Base-by-base conservation (phyloP, 2,888 invertebrate species). In the Limenitis arthemis region DNA sequence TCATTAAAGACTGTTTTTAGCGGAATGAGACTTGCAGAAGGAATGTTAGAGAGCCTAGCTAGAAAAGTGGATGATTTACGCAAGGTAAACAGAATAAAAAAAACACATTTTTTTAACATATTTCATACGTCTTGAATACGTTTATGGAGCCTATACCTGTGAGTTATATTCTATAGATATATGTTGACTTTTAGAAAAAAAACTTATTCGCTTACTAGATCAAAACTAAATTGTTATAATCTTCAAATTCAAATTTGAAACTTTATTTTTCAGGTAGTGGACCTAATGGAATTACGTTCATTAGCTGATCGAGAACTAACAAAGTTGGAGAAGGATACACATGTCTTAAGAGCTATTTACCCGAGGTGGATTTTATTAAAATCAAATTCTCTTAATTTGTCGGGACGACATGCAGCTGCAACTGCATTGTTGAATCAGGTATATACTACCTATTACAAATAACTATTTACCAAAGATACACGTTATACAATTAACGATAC, bases 11-110 rank as follows among this genome's bases (percentile, higher is more conserved):
- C 65, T 20, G 64, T 83, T 20, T 49, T 86, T 29, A 82, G 79
- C 55, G 66, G 77, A 40, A 61, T 84, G 69, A 70, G 85, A 61
- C 69, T 84, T 38, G 77, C 80, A 33, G 85, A 86, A 64, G 85
- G 81, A 29, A 80, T 86, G 81, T 60, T 86, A 32, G 84, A 83
- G 66, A 79, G 82, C 53, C 69, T 86, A 51, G 81, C 82, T n/a
- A 69, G 74, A 53, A 86, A 85, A 74, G 68, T 86, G 36, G 79
- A 83, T 48, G 85, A 84, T 58, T 68, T 84, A 44, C 69, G 72
- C 60, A 84, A 84, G 77, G 83, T 77, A 70, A 20, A 20, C 20
- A n/a, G n/a, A n/a, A n/a, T n/a, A n/a, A n/a, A n/a, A n/a, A n/a
- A n/a, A n/a, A n/a, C n/a, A n/a, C n/a, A n/a, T n/a, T n/a, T n/a